phyloP scores from a whole-genome alignment of 2,113 vertebrate genomes.

The Eolophus roseicapilla region DNA sequence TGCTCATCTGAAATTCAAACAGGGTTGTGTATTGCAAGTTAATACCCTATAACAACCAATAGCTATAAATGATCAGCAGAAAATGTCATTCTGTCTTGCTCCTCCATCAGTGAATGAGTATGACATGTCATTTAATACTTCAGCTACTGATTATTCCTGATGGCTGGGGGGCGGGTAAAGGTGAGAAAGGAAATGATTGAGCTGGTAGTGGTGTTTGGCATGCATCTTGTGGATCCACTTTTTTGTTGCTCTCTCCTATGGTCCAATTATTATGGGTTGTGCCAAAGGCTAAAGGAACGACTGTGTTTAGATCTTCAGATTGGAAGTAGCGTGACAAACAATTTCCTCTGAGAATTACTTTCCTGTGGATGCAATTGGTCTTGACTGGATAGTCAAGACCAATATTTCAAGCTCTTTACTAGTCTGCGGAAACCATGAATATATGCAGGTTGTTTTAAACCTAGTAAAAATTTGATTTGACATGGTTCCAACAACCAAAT shows the following conservation, averaged over 20 bases:
- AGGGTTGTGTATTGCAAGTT: conserved; percentile 14
- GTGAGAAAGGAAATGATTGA: conserved; percentile 42
- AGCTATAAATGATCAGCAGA: conserved; percentile 29
- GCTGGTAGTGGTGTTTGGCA: conserved; percentile 39
- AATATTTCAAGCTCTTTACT: conserved; percentile 62
- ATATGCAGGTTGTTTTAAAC: conserved; percentile 56
- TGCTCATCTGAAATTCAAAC: conserved; percentile 62
- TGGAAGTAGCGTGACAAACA: conserved; percentile 65
- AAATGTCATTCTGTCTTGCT: conserved; percentile 18
- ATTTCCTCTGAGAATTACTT: conserved; percentile 69
- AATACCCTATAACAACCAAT: conserved; percentile 25
- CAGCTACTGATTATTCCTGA: conserved; percentile 46
- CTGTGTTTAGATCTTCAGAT: conserved; percentile 64
- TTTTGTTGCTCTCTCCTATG: conserved; percentile 49
- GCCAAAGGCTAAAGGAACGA: conserved; percentile 64
- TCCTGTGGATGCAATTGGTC: conserved; percentile 66
- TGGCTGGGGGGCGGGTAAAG: background rate
- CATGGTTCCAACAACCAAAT: background rate
- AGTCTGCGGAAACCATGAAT: conserved; percentile 55
- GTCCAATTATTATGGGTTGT: conserved; percentile 64
- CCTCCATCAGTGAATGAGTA: background rate
- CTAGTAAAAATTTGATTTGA: conserved; percentile 54
- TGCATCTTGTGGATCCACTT: conserved; percentile 29
- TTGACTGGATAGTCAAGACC: conserved; percentile 57
- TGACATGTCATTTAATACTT: conserved; percentile 49